These are phyloP conservation scores for Dasyprocta punctata DNA, from an alignment of 2,113 vertebrate genomes.

Conservation along the genomic window DNA sequence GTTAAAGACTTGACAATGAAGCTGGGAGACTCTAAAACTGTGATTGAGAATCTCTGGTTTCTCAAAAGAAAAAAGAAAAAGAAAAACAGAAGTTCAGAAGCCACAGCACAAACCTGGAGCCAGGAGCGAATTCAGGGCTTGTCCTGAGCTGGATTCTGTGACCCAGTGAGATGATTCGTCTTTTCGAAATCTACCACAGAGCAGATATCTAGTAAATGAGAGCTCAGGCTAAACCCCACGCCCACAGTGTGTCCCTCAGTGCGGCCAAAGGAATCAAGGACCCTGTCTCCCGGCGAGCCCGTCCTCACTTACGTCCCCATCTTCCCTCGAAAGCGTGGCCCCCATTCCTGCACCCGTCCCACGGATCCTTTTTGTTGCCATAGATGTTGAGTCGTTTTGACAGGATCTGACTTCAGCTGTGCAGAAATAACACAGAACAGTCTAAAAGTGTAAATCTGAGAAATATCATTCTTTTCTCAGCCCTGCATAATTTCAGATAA, in stretches of 20 bases:
- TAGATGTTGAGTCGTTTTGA: not conserved
- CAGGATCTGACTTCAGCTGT: not conserved
- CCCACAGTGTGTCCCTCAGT: not conserved
- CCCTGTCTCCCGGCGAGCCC: not conserved
- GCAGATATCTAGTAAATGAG: slow-evolving; percentile 21
- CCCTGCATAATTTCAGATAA: not conserved
- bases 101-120: not conserved
- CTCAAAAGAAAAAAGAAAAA: not conserved
- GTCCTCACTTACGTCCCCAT: not conserved
- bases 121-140: not conserved
- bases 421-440: not conserved
- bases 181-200: slow-evolving; percentile 37
- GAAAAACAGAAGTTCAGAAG: not conserved
- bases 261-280: not conserved
- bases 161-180: slow-evolving; percentile 30
- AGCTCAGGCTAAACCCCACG: not conserved
- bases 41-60: not conserved
- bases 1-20: slow-evolving; percentile 59
- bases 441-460: not conserved
- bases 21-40: not conserved
- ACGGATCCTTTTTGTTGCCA: not conserved
- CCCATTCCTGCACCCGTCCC: not conserved
- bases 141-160: not conserved
- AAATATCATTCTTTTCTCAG: not conserved
- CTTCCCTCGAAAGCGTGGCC: not conserved